phyloP scores from a whole-genome alignment of 53 echinoderm and acorn worm genomes.

The Arbacia lixula region DNA sequence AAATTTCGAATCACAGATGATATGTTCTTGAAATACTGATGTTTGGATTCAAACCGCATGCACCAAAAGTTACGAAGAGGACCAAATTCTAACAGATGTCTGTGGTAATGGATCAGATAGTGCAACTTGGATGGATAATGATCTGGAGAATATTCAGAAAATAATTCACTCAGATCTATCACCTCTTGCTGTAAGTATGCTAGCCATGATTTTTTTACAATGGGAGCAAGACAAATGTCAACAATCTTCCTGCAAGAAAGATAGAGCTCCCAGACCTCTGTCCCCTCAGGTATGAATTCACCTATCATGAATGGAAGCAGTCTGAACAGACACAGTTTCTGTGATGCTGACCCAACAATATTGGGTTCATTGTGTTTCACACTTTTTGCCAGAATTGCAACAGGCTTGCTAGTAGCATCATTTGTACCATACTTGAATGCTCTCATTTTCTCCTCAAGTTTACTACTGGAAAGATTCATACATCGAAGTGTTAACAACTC shows the following conservation, averaged over 20 bases:
- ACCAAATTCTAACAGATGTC: constrained; percentile 27
- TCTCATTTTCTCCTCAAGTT: too few species aligned
- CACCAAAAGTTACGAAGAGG: constrained; percentile 61
- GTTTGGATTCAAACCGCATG: constrained; percentile 65
- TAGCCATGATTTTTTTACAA: constrained; percentile 55
- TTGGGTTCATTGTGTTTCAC: constrained; percentile 5
- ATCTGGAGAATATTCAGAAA: constrained; percentile 51
- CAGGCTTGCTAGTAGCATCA: constrained; percentile 51
- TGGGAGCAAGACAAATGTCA: constrained; percentile 56
- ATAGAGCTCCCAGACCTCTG: constrained; percentile 55
- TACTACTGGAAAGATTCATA: too few species aligned
- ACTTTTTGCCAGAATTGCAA: constrained; percentile 6
- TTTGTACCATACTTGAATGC: constrained; percentile 60
- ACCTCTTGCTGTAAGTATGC: constrained; percentile 52
- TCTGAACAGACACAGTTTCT: constrained; percentile 56
- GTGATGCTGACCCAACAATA: constrained; percentile 51
- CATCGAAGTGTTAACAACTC: constrained; percentile 18
- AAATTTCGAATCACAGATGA: constrained; percentile 52
- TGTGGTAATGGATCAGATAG: constrained; percentile 48
- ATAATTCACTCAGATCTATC: constrained; percentile 36
- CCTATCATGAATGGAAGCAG: constrained; percentile 57
- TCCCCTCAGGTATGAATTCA: constrained; percentile 38
- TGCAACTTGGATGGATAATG: constrained; percentile 62
- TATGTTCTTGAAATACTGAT: constrained; percentile 62
- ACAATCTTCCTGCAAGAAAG: constrained; percentile 48